phyloP scores from a whole-genome alignment of 2,888 invertebrate genomes.

The Acanthosepion lycidas region DNA sequence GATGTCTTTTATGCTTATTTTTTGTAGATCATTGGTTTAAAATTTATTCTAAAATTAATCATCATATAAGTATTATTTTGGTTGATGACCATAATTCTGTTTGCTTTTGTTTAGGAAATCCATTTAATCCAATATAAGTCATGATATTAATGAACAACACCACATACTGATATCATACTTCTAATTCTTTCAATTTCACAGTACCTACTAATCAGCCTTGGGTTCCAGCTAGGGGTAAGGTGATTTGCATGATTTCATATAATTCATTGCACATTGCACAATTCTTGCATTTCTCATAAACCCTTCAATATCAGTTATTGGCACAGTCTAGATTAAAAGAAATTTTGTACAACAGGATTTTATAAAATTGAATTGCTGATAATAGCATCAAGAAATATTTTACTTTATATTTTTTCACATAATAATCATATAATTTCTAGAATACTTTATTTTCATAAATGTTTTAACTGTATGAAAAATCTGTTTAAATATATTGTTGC shows the following conservation, averaged over 20 bases:
- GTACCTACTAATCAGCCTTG: background rate
- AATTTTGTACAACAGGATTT: background rate
- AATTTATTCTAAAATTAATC: background rate
- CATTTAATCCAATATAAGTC: background rate
- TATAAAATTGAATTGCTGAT: background rate
- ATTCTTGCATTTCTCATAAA: background rate
- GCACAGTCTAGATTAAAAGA: background rate
- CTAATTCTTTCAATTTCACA: slow-evolving; percentile 13
- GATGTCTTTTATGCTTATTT: background rate
- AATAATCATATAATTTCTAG: background rate
- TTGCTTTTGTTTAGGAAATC: background rate
- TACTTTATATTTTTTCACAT: background rate
- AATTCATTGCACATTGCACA: background rate
- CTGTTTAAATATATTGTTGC: background rate
- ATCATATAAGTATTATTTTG: background rate
- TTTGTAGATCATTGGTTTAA: too few relatives aligned
- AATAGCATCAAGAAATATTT: background rate
- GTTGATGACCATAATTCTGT: background rate
- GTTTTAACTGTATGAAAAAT: background rate
- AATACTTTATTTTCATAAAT: background rate
- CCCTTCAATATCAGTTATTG: background rate
- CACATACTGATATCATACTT: background rate
- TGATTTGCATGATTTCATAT: background rate
- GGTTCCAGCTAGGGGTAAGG: background rate
- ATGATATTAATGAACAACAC: background rate